Base-by-base conservation (phyloP, 2,797 vertebrate genomes). In the Megalops cyprinoides region DNA sequence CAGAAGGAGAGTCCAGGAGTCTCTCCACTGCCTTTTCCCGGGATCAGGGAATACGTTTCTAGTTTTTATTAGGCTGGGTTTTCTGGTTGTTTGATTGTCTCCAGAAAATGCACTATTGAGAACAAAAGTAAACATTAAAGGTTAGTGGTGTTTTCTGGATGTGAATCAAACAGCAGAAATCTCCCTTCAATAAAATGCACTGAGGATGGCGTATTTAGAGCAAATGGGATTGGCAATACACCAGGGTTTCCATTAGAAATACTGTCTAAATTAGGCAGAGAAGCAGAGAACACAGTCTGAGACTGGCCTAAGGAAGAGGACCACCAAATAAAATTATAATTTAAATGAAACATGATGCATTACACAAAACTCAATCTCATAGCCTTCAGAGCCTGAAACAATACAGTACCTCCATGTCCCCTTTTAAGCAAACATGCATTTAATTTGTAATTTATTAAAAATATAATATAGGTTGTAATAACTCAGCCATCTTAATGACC, bases 141-240 rank as follows among this genome's bases (percentile, higher is more conserved):
- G 31, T 3, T 34, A 34, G 28, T 65, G 60, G 60, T 65, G 3
- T 65, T n/a, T n/a, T n/a, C 20, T 71, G 39, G 23, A 39, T 44
- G 10, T 12, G 67, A n/a, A 20, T 71, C 39, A 71, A 71, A 71
- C 44, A 39, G 67, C 18, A 42, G 23, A 39, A 65, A 39, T 37
- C 65, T 69, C 14, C 14, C 34, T 39, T 20, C 39, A 71, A 25
- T n/a, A n/a, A 44, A 39, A 34, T 14, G 9, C 74, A 48, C 74
- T 51, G 48, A 76, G 74, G 74, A 31, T 23, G 51, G 74, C 67
- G 71, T 71, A 71, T 71, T 71, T 71, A 71, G 37, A 71, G 67
- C n/a, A 23, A 71, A 71, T 71, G 67, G 67, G 67, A 71, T 71
- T 71, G 67, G 67, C 67, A 71, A 23, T 44, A 23, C 18, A 71